phyloP scores from a whole-genome alignment of 1,140 invertebrate genomes.

The Vollenhovia emeryi region DNA sequence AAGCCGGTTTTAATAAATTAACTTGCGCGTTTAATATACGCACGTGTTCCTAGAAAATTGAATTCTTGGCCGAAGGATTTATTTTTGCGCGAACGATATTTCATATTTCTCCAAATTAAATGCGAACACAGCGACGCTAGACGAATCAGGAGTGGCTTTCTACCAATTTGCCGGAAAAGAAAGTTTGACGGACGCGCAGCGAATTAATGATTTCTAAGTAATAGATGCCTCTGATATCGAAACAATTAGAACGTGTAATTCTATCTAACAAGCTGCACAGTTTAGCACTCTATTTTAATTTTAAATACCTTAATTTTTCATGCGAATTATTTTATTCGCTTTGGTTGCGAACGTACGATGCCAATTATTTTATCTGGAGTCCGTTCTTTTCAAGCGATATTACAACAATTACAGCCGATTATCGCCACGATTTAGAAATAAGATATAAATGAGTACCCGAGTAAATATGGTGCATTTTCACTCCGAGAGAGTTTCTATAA shows the following conservation, averaged over 20 bases:
- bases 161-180: slow-evolving; percentile 32
- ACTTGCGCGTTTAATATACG: not conserved
- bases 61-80: not conserved
- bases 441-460: not conserved
- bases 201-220: slow-evolving; percentile 39
- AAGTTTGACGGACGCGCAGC: not conserved
- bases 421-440: not conserved
- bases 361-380: slow-evolving; percentile 2
- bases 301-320: slow-evolving; percentile 7
- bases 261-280: not conserved
- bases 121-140: not conserved
- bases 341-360: not conserved
- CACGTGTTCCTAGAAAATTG: not conserved
- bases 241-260: slow-evolving; percentile 39
- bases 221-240: not conserved
- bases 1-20: not conserved
- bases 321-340: slow-evolving; percentile 11
- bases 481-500: not conserved
- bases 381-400: not conserved
- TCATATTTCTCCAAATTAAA: not conserved
- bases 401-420: not conserved
- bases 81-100: not conserved
- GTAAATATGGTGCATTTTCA: not conserved
- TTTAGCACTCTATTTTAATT: slow-evolving; percentile 32
- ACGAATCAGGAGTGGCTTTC: not conserved